These are phyloP conservation scores for Laterallus jamaicensis DNA, from an alignment of 2,113 vertebrate species.

Conservation along the genomic window DNA sequence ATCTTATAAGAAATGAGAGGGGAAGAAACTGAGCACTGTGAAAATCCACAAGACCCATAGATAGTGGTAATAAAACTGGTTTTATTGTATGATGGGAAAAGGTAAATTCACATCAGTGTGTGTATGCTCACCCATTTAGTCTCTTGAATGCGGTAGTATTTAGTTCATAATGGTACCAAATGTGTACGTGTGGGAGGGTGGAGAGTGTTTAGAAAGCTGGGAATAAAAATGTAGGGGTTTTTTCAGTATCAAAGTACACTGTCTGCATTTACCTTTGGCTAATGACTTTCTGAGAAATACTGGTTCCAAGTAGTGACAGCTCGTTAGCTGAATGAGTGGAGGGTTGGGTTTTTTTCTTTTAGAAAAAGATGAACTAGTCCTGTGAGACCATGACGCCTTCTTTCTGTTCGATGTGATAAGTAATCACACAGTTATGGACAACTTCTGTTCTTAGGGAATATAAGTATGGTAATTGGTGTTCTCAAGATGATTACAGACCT, in stretches of 20 bases:
- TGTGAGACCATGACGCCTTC: not conserved
- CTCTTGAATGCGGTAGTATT: not conserved
- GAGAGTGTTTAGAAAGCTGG: not conserved
- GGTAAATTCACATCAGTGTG: not conserved
- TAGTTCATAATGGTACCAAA: not conserved
- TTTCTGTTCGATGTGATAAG: not conserved
- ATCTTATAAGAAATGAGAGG: not conserved
- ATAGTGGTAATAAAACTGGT: not conserved
- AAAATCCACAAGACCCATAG: not conserved
- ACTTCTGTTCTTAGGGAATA: not conserved
- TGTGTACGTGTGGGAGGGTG: not conserved
- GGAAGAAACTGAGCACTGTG: not conserved
- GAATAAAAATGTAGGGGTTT: rapidly evolving
- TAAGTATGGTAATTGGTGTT: not conserved
- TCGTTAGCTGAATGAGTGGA: not conserved
- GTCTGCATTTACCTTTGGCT: not conserved
- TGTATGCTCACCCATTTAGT: not conserved
- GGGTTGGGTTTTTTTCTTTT: not conserved
- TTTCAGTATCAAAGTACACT: not conserved
- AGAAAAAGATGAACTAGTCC: not conserved
- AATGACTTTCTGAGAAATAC: not conserved
- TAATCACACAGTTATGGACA: not conserved
- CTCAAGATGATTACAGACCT: not conserved
- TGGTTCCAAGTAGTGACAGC: not conserved
- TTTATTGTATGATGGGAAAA: not conserved